Evolutionary conservation across 2,888 invertebrate genomes (phyloP), one percentile per base, ranked within the genome.

Genomic region (Horisme vitalbata): DNA sequence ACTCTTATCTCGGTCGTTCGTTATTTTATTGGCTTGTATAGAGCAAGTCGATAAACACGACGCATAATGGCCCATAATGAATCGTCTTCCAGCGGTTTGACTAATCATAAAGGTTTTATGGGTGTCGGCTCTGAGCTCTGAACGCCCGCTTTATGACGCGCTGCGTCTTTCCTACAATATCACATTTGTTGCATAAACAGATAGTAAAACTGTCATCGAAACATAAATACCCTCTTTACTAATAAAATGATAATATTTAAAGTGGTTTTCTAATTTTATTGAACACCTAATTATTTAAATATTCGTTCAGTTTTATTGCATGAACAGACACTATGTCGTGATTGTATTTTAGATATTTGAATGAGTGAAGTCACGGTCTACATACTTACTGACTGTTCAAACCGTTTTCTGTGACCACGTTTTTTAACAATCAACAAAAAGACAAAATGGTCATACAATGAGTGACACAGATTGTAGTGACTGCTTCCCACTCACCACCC

Each of bases 11-110:
- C 73, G 82, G 79, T 87, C 88, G 86, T 89, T 86, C 88, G 86
- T 89, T 89, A 89, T 88, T 89, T 89, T 87, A 88, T 88, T 88
- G 83, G 86, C 83, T 86, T 83, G 88, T 85, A 83, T 84, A 81
- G 86, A 84, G 84, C 79, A 80, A 84, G 82, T 79, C 87, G 89
- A 89, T 89, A 88, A 88, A 88, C 89, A 87, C 84, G 87, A 75
- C 85, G 79, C 79, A 84, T 89, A 88, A 88, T 89, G 87, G 88
- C 73, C 85, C 75, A 82, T 86, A 88, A 89, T 89, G 88, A 88
- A 89, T 89, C 85, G 85, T 83, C 85, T 77, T 78, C 52, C 76
- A 83, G 78, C 81, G 79, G 80, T 81, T 83, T 82, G 77, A 83
- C 86, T 86, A 84, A 87, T 89, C 88, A 87, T 88, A 88, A 88